A percentile compares a stretch with the other conserved stretches of the same genome.
Conservation (phyloP, 2,797 vertebrate species). For the Oceanodroma leucorhoa region DNA sequence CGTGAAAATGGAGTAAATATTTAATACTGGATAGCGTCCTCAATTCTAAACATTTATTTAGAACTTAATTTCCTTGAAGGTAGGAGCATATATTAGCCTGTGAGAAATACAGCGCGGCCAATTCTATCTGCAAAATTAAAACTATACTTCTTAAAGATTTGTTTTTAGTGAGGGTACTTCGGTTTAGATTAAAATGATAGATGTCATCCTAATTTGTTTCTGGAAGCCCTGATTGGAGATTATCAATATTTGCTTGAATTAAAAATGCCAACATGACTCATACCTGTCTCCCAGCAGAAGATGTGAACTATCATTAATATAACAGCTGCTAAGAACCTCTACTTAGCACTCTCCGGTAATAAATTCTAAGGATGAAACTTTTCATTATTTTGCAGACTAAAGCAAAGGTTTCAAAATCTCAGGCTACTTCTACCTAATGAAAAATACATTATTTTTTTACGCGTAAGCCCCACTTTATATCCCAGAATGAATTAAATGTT, state of each 20-base stretch:
- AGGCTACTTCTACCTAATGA: not conserved
- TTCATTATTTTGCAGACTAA: not conserved
- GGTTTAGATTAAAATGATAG: not conserved
- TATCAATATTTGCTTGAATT: not conserved
- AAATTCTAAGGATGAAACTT: not conserved
- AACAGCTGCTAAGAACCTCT: not conserved
- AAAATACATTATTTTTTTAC: not conserved
- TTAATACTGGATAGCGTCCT: not conserved
- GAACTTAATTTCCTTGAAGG: not conserved
- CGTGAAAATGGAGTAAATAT: not conserved
- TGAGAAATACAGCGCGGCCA: not conserved
- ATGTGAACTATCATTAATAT: not conserved
- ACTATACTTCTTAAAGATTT: not conserved
- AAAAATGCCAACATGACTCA: not conserved
- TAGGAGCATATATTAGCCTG: not conserved
- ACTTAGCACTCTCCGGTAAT: not conserved
- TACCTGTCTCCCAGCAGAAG: not conserved
- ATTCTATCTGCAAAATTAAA: not conserved
- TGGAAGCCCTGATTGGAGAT: not conserved
- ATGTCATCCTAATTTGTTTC: not conserved
- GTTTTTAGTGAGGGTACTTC: not conserved
- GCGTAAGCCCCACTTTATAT: not conserved
- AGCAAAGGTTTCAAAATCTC: not conserved
- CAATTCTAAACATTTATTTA: not conserved
- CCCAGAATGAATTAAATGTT: not conserved